These are phyloP conservation scores for Palaemon carinicauda DNA, from an alignment of 1,140 invertebrate genomes.

Conservation along the genomic window DNA sequence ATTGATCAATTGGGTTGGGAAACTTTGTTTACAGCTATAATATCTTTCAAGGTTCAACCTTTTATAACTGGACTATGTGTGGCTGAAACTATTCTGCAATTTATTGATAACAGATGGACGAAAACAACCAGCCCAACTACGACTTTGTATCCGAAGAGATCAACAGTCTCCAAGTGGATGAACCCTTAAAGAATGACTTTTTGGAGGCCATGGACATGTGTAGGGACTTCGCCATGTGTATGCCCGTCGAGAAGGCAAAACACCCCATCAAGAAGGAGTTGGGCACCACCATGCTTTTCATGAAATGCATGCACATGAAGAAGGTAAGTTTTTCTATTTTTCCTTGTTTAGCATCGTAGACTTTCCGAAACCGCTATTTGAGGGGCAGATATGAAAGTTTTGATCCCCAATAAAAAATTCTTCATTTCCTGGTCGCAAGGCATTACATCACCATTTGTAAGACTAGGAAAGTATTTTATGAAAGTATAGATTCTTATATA, in stretches of 20 bases:
- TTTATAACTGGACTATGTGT: no score
- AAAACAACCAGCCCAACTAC: constrained; percentile 17
- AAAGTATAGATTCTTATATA: no score
- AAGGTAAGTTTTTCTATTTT: not conserved
- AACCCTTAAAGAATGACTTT: not conserved
- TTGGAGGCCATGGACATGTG: constrained; percentile 3
- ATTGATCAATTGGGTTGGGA: no score
- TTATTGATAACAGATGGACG: not conserved
- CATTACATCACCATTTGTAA: no score
- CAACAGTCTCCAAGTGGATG: not conserved
- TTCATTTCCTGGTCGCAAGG: no score
- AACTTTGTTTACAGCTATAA: no score
- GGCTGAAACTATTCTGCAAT: not conserved
- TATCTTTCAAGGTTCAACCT: no score
- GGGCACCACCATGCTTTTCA: not conserved
- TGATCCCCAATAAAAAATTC: no score
- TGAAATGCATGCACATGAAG: constrained; percentile 20
- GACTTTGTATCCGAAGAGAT: constrained; percentile 9
- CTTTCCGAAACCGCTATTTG: no score
- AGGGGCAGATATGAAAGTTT: no score
- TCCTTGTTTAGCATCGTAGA: no score
- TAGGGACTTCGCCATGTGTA: constrained; percentile 19
- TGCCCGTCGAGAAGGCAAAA: not conserved
- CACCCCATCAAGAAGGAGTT: constrained; percentile 26
- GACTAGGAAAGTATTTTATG: no score